phyloP scores from a whole-genome alignment of 2,113 vertebrate genomes.

The Boleophthalmus pectinirostris region DNA sequence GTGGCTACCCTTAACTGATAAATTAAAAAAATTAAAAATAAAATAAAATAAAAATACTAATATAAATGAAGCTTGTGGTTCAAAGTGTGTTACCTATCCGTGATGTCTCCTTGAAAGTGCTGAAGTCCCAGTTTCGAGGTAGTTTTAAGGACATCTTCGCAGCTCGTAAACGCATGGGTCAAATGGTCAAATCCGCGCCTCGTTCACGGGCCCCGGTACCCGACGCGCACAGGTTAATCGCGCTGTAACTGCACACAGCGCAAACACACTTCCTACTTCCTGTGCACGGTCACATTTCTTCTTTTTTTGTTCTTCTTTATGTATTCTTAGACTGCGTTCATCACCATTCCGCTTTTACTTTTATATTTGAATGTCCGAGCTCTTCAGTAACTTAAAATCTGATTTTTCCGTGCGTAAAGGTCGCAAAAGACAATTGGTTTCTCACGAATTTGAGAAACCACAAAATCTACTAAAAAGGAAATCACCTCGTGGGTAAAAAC shows the following conservation, averaged over 20 bases:
- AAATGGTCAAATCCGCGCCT: conserved; percentile 60
- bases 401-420: conserved; percentile 1
- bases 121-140: conserved; percentile 94
- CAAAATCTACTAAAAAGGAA: conserved; percentile 51
- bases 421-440: conserved; percentile 23
- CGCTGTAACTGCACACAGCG: conserved; percentile 27
- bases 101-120: conserved; percentile 83
- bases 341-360: conserved; percentile 53
- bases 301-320: conserved; percentile 31
- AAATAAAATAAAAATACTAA: too few species aligned
- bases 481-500: conserved; percentile 22
- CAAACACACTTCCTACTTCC: conserved; percentile 80
- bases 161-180: conserved; percentile 41
- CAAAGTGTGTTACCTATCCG: conserved; percentile 84
- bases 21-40: too few species aligned
- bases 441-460: conserved; percentile 2
- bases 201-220: conserved; percentile 33
- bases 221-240: conserved; percentile 22
- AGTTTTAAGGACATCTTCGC: conserved; percentile 92
- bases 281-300: conserved; percentile 62
- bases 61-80: background rate
- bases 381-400: background rate
- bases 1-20: too few species aligned
- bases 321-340: conserved; percentile 28
- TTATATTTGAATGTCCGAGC: background rate